Percentiles rank a stretch among this genome's conserved stretches.
phyloP scores from a whole-genome alignment of 2,797 vertebrate genomes.

The Kryptopterus vitreolus region DNA sequence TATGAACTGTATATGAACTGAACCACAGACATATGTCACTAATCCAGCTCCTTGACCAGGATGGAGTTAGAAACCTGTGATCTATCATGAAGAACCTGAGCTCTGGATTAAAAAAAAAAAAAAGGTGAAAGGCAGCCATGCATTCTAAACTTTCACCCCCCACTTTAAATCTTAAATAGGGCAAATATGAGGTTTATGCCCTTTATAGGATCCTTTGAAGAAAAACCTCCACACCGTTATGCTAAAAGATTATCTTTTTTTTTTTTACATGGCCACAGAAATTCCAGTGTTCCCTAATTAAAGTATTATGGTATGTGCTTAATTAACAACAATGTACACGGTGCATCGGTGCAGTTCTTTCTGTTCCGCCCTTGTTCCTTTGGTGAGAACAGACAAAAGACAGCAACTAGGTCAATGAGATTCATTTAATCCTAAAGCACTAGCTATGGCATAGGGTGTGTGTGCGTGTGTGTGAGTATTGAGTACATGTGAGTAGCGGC shows the following conservation, averaged over 20 bases:
- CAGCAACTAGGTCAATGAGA: conserved; percentile 78
- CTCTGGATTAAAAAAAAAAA: not conserved
- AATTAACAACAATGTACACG: not conserved
- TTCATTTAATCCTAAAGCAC: conserved; percentile 60
- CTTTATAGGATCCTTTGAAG: not conserved
- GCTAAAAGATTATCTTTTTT: not conserved
- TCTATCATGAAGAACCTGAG: not conserved
- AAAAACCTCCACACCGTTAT: not conserved
- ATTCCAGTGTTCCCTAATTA: not conserved
- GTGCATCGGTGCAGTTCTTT: not conserved
- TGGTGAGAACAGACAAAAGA: conserved; percentile 61
- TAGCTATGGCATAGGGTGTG: conserved; percentile 45
- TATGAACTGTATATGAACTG: no score
- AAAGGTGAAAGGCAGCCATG: not conserved
- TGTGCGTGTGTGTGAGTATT: conserved; percentile 7
- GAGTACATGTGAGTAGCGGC: not conserved
- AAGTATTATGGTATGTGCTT: not conserved
- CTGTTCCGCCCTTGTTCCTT: conserved; percentile 52
- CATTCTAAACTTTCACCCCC: not conserved
- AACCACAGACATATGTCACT: no score
- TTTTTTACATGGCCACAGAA: no score
- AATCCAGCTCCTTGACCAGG: not conserved
- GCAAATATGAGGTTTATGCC: not conserved
- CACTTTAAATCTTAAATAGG: no score
- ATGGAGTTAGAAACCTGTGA: not conserved